phyloP scores from a whole-genome alignment of 2,113 vertebrate species.

The human region DNA sequence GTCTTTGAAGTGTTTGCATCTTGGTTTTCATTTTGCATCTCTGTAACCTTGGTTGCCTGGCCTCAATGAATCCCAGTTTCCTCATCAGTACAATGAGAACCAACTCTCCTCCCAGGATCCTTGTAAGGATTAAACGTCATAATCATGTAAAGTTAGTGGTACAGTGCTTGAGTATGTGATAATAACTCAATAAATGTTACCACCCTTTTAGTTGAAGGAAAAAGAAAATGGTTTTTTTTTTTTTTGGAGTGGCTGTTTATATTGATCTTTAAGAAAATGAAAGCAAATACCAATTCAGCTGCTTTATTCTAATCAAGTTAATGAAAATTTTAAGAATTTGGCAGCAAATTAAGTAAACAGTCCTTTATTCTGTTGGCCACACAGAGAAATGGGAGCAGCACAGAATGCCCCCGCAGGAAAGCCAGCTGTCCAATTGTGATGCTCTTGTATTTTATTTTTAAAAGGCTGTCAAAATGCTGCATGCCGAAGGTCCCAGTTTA shows the following conservation, averaged over 20 bases:
- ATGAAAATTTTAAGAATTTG: slow-evolving; percentile 71
- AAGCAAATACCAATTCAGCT: slow-evolving; percentile 34
- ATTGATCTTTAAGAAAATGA: slow-evolving; percentile 22
- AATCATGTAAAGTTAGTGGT: accelerated
- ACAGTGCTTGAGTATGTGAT: neutral
- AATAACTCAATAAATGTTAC: neutral
- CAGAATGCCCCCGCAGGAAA: neutral
- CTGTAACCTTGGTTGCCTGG: neutral
- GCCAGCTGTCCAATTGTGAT: neutral
- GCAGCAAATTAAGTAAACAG: slow-evolving; percentile 42
- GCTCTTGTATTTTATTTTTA: slow-evolving; percentile 42
- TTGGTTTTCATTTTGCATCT: neutral
- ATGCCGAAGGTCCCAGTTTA: accelerated
- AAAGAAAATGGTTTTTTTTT: neutral
- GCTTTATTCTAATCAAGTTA: slow-evolving; percentile 46
- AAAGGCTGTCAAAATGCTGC: slow-evolving; percentile 8
- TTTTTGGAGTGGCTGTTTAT: neutral
- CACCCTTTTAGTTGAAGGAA: neutral
- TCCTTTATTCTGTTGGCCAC: slow-evolving; percentile 54
- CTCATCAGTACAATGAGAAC: neutral
- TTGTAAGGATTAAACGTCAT: neutral
- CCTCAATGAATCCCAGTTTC: neutral
- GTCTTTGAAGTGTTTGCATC: neutral
- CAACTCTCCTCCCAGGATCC: too few relatives aligned
- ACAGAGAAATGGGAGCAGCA: neutral